phyloP scores from a whole-genome alignment of 2,797 vertebrate genomes.

The Rhinoraja longicauda region DNA sequence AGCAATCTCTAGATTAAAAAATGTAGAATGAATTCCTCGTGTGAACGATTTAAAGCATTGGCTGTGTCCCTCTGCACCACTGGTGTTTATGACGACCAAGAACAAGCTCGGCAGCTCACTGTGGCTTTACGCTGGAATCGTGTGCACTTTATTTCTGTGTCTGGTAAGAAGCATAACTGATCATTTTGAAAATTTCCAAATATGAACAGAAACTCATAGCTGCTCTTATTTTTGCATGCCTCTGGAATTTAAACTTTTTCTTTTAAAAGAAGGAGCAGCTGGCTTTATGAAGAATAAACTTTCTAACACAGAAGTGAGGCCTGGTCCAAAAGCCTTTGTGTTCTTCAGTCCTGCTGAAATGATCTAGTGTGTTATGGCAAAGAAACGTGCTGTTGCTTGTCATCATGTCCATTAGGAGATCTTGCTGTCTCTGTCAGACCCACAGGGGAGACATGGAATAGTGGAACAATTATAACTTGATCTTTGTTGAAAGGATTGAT shows the following conservation, averaged over 20 bases:
- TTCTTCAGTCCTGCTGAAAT: background rate
- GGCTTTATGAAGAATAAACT: background rate
- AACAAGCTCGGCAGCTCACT: background rate
- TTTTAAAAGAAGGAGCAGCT: background rate
- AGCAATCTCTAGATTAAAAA: conserved; percentile 30
- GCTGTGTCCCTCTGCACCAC: background rate
- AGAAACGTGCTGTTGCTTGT: background rate
- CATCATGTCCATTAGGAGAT: background rate
- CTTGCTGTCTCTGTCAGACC: background rate
- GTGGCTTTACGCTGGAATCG: background rate
- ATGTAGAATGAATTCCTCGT: background rate
- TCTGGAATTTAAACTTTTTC: background rate
- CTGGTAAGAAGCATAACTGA: background rate
- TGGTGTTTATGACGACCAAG: background rate
- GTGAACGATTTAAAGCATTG: background rate
- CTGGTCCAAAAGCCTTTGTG: background rate
- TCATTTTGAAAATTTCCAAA: background rate
- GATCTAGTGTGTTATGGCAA: background rate
- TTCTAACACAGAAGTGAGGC: background rate
- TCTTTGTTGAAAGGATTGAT: background rate
- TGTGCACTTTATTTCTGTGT: background rate
- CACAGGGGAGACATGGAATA: background rate
- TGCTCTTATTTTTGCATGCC: background rate
- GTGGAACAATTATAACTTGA: background rate
- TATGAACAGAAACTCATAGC: background rate